Evolutionary conservation across 2,888 invertebrate species (phyloP), one percentile per base, ranked within the genome.

Genomic region (Seira ritae): DNA sequence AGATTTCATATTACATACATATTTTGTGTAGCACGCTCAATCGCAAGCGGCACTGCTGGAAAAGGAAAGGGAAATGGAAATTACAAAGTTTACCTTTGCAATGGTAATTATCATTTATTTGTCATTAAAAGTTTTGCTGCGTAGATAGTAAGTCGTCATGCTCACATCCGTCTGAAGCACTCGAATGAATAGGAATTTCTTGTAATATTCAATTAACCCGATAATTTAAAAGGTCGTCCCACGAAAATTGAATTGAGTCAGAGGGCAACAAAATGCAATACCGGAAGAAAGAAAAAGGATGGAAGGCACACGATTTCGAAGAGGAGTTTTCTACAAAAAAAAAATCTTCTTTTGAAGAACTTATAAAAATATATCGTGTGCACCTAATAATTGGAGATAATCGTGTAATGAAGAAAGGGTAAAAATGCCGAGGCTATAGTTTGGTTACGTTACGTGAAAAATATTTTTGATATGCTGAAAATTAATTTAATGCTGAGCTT

Each of bases 51-150:
- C n/a, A n/a, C n/a, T n/a, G n/a, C n/a, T 42, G 42, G 42, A 42
- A 60, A 60, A 60, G 60, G 12, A 6, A 17, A 60, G 60, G 60
- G n/a, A 60, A n/a, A 42, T n/a, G 60, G 17, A n/a, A 60, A 60
- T 60, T n/a, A 60, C 60, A 60, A 60, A 60, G 60, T n/a, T 60
- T 60, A 20, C 20, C 62, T 20, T 22, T n/a, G 17, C 4, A 19
- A 20, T 62, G 20, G 20, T 62, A 62, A 62, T 62, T 62, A 62
- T 62, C 22, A 62, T 20, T 62, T n/a, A 62, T 62, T 20, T 62
- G 62, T 62, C 62, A 62, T 62, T 62, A 15, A 20, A n/a, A 62
- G 10, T 1, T 50, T 62, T 62, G 62, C 62, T 62, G 62, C 22
- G 50, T 50, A n/a, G 50, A 50, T n/a, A 50, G 42, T 15, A 12